Conservation (phyloP, 23 tunicate genomes). For the Corella eumyota region DNA sequence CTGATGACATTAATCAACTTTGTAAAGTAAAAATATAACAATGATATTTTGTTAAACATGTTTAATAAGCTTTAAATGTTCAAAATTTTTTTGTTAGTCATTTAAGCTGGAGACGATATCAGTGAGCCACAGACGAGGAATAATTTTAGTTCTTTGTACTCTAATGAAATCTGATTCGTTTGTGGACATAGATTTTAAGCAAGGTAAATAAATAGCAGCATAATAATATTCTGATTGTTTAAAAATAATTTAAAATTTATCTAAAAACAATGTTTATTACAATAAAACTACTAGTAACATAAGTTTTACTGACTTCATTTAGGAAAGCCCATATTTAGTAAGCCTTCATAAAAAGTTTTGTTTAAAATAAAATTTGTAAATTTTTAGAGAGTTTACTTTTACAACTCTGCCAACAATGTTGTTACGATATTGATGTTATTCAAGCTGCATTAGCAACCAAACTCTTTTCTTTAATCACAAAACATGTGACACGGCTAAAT, state of each 20-base stretch:
- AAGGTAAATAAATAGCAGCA: too few relatives aligned
- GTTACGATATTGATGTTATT: constrained; percentile 45
- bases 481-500: constrained; percentile 8
- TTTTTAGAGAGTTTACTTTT: constrained; percentile 32
- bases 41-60: constrained; percentile 53
- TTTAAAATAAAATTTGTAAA: neutral
- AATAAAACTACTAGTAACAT: neutral
- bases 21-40: constrained; percentile 47
- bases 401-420: constrained; percentile 47
- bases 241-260: too few relatives aligned
- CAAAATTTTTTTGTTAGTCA: neutral
- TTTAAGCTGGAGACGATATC: neutral
- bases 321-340: neutral
- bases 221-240: too few relatives aligned
- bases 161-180: neutral
- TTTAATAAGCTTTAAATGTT: too few relatives aligned
- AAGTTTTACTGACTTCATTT: neutral
- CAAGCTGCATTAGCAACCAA: constrained; percentile 66
- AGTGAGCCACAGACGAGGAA: neutral
- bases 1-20: constrained; percentile 25
- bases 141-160: neutral
- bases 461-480: constrained; percentile 23
- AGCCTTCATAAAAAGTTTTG: neutral
- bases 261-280: neutral
- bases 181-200: neutral